Conservation (phyloP, 2,888 invertebrate species). For the Epistrophe eligans region DNA sequence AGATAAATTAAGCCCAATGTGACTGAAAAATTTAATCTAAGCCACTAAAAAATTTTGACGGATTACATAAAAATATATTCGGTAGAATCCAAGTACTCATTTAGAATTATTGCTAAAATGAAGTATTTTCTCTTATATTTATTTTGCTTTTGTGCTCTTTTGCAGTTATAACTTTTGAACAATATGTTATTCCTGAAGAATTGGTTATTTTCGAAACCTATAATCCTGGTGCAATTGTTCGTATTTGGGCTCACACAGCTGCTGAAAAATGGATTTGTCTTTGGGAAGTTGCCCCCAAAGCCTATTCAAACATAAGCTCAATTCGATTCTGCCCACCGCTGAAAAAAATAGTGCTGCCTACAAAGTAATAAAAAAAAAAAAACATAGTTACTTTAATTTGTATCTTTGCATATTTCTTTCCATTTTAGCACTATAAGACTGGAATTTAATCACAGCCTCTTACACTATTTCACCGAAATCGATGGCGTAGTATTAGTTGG, state of each 20-base stretch:
- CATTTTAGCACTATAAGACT: conserved; percentile 90
- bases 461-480: conserved; percentile 94
- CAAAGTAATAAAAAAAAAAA: conserved; percentile 84
- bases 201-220: conserved; percentile 93
- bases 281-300: conserved; percentile 87
- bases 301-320: conserved; percentile 85
- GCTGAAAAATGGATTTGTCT: conserved; percentile 88
- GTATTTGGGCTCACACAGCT: conserved; percentile 89
- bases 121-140: background rate
- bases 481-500: conserved; percentile 94
- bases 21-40: too few species aligned
- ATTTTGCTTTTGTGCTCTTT: background rate
- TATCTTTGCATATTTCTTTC: conserved; percentile 55
- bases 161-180: conserved; percentile 83
- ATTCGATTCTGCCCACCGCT: conserved; percentile 91
- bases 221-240: conserved; percentile 92
- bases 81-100: too few species aligned
- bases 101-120: too few species aligned
- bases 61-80: too few species aligned
- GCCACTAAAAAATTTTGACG: too few species aligned
- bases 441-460: conserved; percentile 92
- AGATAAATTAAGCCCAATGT: too few species aligned
- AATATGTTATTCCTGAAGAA: conserved; percentile 82
- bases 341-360: conserved; percentile 85
- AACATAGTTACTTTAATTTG: conserved; percentile 14